Evolutionary conservation across 92 coral and sea anemone species (phyloP).

Genomic region (Parazoanthus darwini): DNA sequence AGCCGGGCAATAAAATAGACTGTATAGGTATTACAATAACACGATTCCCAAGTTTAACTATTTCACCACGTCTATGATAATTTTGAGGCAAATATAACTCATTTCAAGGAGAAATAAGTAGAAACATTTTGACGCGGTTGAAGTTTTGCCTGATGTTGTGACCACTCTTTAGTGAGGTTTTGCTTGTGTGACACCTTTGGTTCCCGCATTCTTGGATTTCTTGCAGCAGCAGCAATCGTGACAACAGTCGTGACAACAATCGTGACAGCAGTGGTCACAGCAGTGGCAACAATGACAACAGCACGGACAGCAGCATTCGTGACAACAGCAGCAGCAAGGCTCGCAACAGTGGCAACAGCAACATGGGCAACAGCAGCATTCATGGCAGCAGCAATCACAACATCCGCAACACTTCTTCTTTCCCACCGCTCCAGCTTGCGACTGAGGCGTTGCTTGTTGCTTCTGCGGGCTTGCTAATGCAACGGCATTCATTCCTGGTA

Average conservation of each 20-base stretch:
- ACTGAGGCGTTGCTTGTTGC: slow-evolving; percentile 24
- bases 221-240: slow-evolving; percentile 62
- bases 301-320: slow-evolving; percentile 53
- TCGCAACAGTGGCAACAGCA: slow-evolving; percentile 73
- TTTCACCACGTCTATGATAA: background rate
- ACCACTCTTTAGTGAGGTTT: background rate
- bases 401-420: slow-evolving; percentile 73
- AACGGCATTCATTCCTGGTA: slow-evolving; percentile 4
- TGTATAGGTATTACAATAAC: background rate
- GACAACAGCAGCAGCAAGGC: slow-evolving; percentile 66
- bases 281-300: slow-evolving; percentile 55
- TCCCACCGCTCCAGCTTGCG: slow-evolving; percentile 26
- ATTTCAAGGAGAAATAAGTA: too few relatives aligned
- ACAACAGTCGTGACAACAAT: slow-evolving; percentile 68
- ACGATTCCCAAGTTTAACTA: background rate
- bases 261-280: slow-evolving; percentile 46
- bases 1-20: background rate
- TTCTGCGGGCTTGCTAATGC: slow-evolving; percentile 18
- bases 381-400: slow-evolving; percentile 58
- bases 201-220: slow-evolving; percentile 16
- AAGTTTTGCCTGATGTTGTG: background rate
- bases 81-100: background rate
- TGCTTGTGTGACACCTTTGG: background rate
- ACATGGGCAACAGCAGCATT: slow-evolving; percentile 54
- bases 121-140: background rate